A percentile compares a stretch with the other conserved stretches of the same genome.
These are phyloP conservation scores for Leptinotarsa undecemlineata DNA, from an alignment of 1,140 invertebrate species.

Conservation along the genomic window DNA sequence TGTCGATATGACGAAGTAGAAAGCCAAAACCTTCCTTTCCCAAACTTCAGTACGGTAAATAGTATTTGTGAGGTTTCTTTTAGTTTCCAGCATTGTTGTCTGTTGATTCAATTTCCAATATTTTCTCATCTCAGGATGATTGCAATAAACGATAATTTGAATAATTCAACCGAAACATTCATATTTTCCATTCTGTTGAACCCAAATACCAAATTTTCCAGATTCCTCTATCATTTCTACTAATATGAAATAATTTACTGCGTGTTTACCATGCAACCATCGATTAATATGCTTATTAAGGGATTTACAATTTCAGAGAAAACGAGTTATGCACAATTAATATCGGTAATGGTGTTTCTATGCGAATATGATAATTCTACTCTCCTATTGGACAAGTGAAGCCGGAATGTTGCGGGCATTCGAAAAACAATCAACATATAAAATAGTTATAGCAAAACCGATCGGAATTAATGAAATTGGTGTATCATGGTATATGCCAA, in stretches of 20 bases:
- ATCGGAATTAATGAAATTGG: not conserved
- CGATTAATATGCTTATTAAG: constrained; percentile 21
- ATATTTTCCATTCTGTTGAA: not conserved
- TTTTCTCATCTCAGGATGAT: too few species aligned
- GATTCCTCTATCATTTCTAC: not conserved
- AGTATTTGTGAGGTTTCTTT: too few species aligned
- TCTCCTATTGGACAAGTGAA: not conserved
- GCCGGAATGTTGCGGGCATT: not conserved
- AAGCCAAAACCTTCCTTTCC: too few species aligned
- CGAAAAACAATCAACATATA: constrained; percentile 1
- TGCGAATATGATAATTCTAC: not conserved
- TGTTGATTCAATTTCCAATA: not conserved
- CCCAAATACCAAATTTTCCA: not conserved
- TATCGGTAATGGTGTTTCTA: constrained; percentile 1
- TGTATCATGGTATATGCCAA: not conserved
- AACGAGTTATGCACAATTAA: constrained; percentile 13
- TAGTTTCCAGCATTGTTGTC: not conserved
- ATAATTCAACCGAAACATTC: not conserved
- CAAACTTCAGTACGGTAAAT: too few species aligned
- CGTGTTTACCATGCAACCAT: constrained; percentile 10
- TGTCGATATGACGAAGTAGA: too few species aligned
- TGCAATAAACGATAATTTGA: too few species aligned
- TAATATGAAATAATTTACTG: constrained; percentile 16
- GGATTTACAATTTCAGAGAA: constrained; percentile 7
- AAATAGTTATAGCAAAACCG: not conserved